These are phyloP conservation scores for Oxyura jamaicensis DNA, from an alignment of 2,113 vertebrate genomes.

Conservation along the genomic window DNA sequence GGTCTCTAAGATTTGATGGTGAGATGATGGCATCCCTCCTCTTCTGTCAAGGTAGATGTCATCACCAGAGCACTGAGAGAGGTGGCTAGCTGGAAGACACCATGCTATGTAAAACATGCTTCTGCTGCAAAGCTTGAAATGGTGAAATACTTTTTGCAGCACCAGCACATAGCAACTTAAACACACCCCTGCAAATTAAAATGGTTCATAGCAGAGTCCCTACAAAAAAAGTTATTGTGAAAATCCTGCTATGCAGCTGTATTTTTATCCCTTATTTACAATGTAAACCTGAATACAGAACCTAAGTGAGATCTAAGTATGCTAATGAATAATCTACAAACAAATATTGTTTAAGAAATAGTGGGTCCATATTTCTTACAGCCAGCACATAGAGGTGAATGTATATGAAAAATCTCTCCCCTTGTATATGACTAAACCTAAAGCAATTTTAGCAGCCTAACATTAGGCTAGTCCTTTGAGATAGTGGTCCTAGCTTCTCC, in stretches of 20 bases:
- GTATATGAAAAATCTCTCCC: neutral
- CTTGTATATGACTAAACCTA: slow-evolving; percentile 52
- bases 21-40: rapidly evolving
- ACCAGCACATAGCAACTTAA: neutral
- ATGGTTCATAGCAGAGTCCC: neutral
- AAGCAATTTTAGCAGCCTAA: slow-evolving; percentile 68
- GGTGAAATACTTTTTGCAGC: neutral
- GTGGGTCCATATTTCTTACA: slow-evolving; percentile 8
- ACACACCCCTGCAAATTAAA: neutral
- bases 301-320: neutral
- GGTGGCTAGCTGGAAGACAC: neutral
- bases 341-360: slow-evolving; percentile 1
- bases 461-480: slow-evolving; percentile 40
- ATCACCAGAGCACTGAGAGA: neutral
- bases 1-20: neutral
- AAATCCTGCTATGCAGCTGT: neutral
- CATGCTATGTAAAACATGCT: neutral
- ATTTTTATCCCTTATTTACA: neutral
- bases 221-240: neutral
- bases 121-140: neutral
- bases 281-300: neutral
- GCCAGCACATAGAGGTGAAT: slow-evolving; percentile 1
- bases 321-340: neutral
- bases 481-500: slow-evolving; percentile 41
- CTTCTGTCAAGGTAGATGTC: neutral